Evolutionary conservation across 2,888 invertebrate species (phyloP).

Genomic region (Synergus itoensis): DNA sequence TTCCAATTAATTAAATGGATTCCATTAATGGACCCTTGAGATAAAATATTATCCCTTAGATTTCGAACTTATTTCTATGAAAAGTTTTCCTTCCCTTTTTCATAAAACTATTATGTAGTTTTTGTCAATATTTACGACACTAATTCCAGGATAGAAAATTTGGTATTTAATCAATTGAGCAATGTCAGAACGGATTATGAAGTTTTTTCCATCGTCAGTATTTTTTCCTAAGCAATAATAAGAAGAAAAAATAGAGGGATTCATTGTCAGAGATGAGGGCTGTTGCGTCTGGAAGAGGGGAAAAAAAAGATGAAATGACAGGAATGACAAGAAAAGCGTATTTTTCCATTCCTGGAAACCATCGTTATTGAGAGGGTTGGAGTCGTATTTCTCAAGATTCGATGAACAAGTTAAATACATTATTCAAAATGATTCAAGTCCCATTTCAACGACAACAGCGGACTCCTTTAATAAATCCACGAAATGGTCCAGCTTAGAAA

Average conservation of each 20-base stretch:
- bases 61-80: neutral
- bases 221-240: slow-evolving; percentile 18
- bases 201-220: slow-evolving; percentile 6
- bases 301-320: neutral
- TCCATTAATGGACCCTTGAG: neutral
- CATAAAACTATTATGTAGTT: neutral
- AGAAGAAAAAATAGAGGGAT: slow-evolving; percentile 1
- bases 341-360: neutral
- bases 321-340: neutral
- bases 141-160: neutral
- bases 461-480: neutral
- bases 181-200: slow-evolving; percentile 21
- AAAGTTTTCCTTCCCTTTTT: neutral
- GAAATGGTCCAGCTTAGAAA: neutral
- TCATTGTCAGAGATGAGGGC: slow-evolving; percentile 8
- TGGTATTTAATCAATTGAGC: slow-evolving; percentile 22
- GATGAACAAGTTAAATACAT: neutral
- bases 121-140: slow-evolving; percentile 21
- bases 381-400: slow-evolving; percentile 9
- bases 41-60: neutral
- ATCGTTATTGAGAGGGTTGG: slow-evolving; percentile 8
- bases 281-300: neutral
- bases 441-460: neutral
- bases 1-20: neutral
- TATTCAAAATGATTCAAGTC: slow-evolving; percentile 17